Evolutionary conservation across 2,888 invertebrate genomes (phyloP).

Genomic region (Phytoseiulus persimilis): DNA sequence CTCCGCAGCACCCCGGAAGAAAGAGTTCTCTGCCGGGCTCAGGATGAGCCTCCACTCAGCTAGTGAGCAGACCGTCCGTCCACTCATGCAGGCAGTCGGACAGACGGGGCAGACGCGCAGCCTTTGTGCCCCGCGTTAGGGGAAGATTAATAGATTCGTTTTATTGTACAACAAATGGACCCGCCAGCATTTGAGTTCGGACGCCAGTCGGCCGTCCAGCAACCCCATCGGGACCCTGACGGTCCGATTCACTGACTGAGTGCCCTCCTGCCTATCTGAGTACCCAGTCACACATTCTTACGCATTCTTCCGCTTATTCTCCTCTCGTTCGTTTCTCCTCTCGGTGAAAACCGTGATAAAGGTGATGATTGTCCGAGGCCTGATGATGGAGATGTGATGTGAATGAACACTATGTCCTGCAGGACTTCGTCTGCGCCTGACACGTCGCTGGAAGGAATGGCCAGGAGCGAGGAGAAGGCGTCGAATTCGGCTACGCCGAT

Average conservation of each 20-base stretch:
- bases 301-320: neutral
- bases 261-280: neutral
- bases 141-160: conserved; percentile 37
- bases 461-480: no score
- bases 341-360: neutral
- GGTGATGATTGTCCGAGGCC: neutral
- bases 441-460: neutral
- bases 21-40: neutral
- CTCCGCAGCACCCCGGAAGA: neutral
- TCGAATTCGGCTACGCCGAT: no score
- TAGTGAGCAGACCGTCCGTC: neutral
- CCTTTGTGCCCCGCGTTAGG: conserved; percentile 20
- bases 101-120: neutral
- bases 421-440: neutral
- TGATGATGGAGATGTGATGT: neutral
- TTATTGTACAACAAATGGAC: conserved; percentile 38
- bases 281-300: neutral
- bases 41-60: neutral
- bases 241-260: neutral
- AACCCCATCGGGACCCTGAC: neutral
- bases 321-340: neutral
- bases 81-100: neutral
- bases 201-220: neutral
- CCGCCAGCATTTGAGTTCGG: conserved; percentile 10
- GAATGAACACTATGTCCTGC: neutral